Base-by-base conservation (phyloP, 2,113 vertebrate species). In the Scomber colias region DNA sequence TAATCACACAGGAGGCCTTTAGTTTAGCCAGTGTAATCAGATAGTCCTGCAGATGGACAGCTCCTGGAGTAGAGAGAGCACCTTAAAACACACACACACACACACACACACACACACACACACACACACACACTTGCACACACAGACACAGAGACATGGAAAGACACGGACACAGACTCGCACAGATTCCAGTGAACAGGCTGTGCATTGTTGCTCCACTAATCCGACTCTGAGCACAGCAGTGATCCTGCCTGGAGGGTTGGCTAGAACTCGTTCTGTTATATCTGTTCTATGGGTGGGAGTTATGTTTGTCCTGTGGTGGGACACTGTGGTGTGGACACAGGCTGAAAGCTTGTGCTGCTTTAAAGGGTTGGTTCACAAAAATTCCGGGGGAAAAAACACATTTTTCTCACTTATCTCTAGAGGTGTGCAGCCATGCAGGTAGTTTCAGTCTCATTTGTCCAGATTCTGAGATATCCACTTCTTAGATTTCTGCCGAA, bases 161-260 rank as follows among this genome's bases (percentile, higher is more conserved):
- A 79, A 89, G 83, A 88, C 83, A 85, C 35, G 40, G 68, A 83
- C 84, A 88, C 85, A 86, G 82, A 64, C 77, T 71, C 8, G 64
- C 85, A 84, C 75, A 88, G 86, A 91, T 90, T 91, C 90, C 84
- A 77, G 57, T 19, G 90, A 92, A 94, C 93, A 94, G 76, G 87
- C 83, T 64, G 57, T 70, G 81, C 87, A 93, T 93, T 94, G 93
- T 94, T 92, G 71, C 75, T 49, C 35, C 44, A 5, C 63, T 92
- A 94, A 93, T 92, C 88, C 79, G 60, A 84, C 79, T 84, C 66
- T 54, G 71, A 89, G 87, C 84, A 85, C 83, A 62, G 79, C 61
- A 9, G 13, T 40, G 66, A 77, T 81, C 71, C 75, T 51, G 69
- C 76, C 64, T 63, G 45, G 51, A 75, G 83, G 71, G 76, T 69